Base-by-base conservation (phyloP, 2,113 vertebrate genomes). In the Puffinus mauretanicus region DNA sequence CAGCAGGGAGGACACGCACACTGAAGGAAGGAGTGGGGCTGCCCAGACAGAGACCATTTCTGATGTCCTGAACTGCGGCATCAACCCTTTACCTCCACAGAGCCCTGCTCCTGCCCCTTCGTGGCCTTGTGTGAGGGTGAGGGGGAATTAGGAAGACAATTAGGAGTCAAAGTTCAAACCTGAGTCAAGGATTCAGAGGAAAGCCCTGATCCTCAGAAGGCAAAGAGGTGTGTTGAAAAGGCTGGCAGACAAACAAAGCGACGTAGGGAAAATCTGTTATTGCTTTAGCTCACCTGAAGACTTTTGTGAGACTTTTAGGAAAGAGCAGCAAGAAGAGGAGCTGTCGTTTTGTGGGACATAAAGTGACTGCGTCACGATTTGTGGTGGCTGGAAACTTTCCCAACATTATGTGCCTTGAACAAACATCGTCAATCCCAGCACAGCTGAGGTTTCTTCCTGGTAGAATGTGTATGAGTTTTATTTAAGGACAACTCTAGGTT, bases 391-490 rank as follows among this genome's bases (percentile, higher is more conserved):
- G 71, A 65, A 85, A 51, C 38, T 16, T 75, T 64, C 38, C 62
- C 11, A 18, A 9, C 0, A 0, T 1, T 27, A 8, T 38, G 10
- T 64, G 26, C 38, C 49, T 72, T 73, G 54, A 77, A 52, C 65
- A 61, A 93, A 69, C 21, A 26, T 24, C 0, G 5, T 36, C 22
- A 11, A 1, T 36, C 26, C 36, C 64, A 46, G 62, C 0, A 4
- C 34, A 10, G 34, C 11, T 36, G 60, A 52, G 10, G 10, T 66
- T 73, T 78, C 54, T 91, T 84, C 67, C 55, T 38, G 22, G 22
- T 54, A 46, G 30, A 0, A 0, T 12, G 6, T 22, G 24, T 44
- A 11, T 47, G 34, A 52, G 34, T 36, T 69, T 83, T 65, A 16
- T 62, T 24, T 62, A 58, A 65, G 44, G 49, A 18, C n/a, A 42